These are phyloP conservation scores for Athalia cordata DNA, from an alignment of 2,888 invertebrate species.

Conservation along the genomic window DNA sequence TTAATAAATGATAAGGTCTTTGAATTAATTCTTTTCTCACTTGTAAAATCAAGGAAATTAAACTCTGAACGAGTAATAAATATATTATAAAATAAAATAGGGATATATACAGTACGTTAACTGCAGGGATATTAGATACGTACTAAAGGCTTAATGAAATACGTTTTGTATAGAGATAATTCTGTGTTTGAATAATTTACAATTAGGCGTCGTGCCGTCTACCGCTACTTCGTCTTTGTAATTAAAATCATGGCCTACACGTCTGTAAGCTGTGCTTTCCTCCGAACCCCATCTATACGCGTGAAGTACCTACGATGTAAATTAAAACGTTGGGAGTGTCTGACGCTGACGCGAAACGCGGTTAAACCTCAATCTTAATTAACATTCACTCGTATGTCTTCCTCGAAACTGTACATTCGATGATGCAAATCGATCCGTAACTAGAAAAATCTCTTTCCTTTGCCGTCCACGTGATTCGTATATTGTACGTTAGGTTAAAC, in stretches of 20 bases:
- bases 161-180: slow-evolving; percentile 9
- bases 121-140: no score
- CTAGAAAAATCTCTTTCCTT: no score
- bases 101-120: no score
- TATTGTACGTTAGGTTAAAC: no score
- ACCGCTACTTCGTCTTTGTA: neutral
- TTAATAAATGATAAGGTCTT: no score
- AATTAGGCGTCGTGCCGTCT: slow-evolving; percentile 21
- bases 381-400: slow-evolving; percentile 27
- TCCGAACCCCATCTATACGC: neutral
- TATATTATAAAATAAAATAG: no score
- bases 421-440: neutral
- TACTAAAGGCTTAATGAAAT: no score
- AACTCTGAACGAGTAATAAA: no score
- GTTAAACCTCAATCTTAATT: slow-evolving; percentile 33
- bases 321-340: slow-evolving; percentile 35
- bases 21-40: no score
- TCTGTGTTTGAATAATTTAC: slow-evolving; percentile 24
- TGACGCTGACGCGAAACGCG: slow-evolving; percentile 16
- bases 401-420: neutral
- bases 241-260: slow-evolving; percentile 16
- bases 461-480: no score
- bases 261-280: neutral
- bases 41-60: no score
- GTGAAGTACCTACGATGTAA: neutral